Percentiles rank a stretch among this genome's conserved stretches.
Evolutionary conservation across 2,888 invertebrate genomes (phyloP).

Genomic region (Drosophila vallismaia): DNA sequence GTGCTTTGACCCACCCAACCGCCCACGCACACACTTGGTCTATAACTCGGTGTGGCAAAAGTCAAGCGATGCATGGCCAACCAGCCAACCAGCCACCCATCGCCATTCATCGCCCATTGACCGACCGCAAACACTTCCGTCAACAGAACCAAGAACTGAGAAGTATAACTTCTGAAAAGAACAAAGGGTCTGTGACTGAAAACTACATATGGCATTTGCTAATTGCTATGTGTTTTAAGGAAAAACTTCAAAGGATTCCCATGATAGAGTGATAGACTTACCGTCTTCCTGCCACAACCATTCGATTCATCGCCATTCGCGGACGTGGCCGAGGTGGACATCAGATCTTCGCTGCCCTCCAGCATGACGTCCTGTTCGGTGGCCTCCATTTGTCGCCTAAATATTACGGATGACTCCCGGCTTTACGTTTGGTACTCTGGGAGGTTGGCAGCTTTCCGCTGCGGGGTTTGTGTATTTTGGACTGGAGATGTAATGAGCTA

Average conservation of each 20-base stretch:
- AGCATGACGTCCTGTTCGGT: conserved; percentile 65
- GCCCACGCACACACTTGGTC: not conserved
- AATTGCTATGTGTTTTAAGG: not conserved
- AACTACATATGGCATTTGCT: not conserved
- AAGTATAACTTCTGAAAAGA: conserved; percentile 15
- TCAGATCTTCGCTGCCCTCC: conserved; percentile 66
- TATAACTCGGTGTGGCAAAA: conserved; percentile 14
- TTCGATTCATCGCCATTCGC: conserved; percentile 70
- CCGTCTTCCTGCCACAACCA: conserved; percentile 74
- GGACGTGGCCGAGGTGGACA: conserved; percentile 79
- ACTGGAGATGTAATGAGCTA: conserved; percentile 16
- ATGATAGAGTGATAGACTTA: conserved; percentile 50
- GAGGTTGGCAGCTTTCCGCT: conserved; percentile 21
- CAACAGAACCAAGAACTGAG: conserved; percentile 3
- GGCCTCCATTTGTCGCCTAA: conserved; percentile 53
- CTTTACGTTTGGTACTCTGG: not conserved
- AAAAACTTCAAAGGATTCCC: conserved; percentile 9
- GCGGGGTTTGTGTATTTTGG: conserved; percentile 23
- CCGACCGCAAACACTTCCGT: conserved; percentile 35
- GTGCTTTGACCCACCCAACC: conserved; percentile 37
- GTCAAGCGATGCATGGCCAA: conserved; percentile 38
- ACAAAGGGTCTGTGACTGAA: conserved; percentile 14
- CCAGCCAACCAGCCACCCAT: not conserved
- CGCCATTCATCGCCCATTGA: conserved; percentile 11
- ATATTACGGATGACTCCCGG: conserved; percentile 4